Base-by-base conservation (phyloP, 2,113 vertebrate genomes). In the Lepisosteus oculatus region DNA sequence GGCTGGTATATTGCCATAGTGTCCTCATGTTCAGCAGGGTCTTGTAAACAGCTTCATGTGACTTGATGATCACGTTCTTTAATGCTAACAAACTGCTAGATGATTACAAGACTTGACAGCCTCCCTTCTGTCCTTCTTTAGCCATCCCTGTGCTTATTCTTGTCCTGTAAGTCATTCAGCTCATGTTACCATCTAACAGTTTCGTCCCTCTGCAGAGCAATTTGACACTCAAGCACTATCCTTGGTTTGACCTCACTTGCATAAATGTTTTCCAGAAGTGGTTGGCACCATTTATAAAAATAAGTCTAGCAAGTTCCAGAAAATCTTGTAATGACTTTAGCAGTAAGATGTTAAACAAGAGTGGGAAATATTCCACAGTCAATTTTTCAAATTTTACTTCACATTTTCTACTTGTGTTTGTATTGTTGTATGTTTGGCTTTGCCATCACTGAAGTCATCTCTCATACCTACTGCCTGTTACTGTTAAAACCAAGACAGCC, bases 61-160 rank as follows among this genome's bases (percentile, higher is more conserved):
- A 51, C 47, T 9, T 9, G 5, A 9, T 51, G 47, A 29, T 29
- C 47, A 51, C 9, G 2, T 51, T 5, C 47, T 51, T 51, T 15
- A 42, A 3, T 61, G 2, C 63, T 43, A 8, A 17, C n/a, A 64
- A 12, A 14, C 44, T 51, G 44, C 15, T 59, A 54, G 54, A 56
- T 9, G 42, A 43, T 55, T 65, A 72, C 65, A 59, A 51, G 47
- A 51, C 47, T 51, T 9, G 2, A 9, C 5, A 51, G 47, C 5
- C 5, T 29, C 29, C 29, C 29, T 29, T 43, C 69, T 43, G 55
- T 15, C 29, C 62, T 55, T 76, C 66, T 70, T 67, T 13, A 63
- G 57, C 65, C 70, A 69, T 71, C 75, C 77, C 61, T 41, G 62
- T 69, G 74, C 47, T 51, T 79, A 79, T 83, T 81, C 71, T 65